Evolutionary conservation across 2,113 vertebrate species (phyloP), one percentile per base, ranked within the genome.

Genomic region (Alexandromys fortis): DNA sequence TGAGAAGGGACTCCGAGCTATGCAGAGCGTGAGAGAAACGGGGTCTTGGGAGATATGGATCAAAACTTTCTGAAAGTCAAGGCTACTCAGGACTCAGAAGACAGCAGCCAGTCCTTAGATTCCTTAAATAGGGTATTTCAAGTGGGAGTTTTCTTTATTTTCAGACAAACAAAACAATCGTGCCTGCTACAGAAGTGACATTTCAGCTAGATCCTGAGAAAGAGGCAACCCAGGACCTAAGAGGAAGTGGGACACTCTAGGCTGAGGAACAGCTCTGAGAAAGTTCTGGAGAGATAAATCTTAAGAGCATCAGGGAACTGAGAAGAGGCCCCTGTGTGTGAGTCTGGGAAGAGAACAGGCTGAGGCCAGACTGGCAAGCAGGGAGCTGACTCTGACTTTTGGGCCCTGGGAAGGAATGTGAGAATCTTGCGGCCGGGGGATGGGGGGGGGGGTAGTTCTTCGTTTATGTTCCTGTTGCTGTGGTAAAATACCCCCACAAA

Each of bases 161-260:
- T 17, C 21, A 33, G 70, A 88, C 49, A 91, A 94, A 92, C 61
- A 90, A 96, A 96, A 93, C 26, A 91, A 78, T 47, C 21, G 0
- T 65, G 72, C 81, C 33, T 52, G 21, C 81, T 91, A 42, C 11
- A 87, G 17, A 91, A 91, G 28, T 82, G 45, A 82, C 47, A 78
- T 86, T 86, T 92, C 88, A 95, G 77, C 17, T 72, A 88, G 92
- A 89, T 52, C 70, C 21, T 72, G 58, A 96, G 52, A 90, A 82
- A 77, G 49, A 86, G 45, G 38, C 75, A 87, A 86, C 7, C 65
- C 26, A 0, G 72, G 38, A 49, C 17, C 78, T 68, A 95, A 95
- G 28, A 92, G 65, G 52, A 92, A 95, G 19, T 72, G 33, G 38
- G n/a, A 92, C 17, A 81, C 75, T 92, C 81, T 33, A 85, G 67